Conservation (phyloP, 2,888 invertebrate species). For the Campopleginae sp. region DNA sequence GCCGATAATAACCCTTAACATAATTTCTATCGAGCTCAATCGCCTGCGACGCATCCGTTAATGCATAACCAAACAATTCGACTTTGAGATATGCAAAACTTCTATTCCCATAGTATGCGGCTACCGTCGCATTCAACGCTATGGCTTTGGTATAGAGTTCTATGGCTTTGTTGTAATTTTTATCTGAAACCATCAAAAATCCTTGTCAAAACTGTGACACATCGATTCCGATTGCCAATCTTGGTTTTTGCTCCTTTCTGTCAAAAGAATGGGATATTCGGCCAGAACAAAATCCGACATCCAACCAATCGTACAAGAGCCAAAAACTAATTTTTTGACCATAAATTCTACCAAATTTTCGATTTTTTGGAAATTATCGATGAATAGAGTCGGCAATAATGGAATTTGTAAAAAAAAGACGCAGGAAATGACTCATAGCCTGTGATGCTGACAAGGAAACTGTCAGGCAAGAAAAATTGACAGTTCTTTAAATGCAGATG, state of each 20-base stretch:
- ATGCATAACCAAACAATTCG: slow-evolving; percentile 97
- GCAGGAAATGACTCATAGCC: too few relatives aligned
- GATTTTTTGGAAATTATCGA: not conserved
- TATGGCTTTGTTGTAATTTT: slow-evolving; percentile 95
- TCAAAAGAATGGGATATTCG: not conserved
- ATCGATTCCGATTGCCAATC: not conserved
- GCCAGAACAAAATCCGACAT: not conserved
- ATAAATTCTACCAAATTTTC: not conserved
- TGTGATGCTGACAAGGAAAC: not conserved
- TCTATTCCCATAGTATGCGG: slow-evolving; percentile 97
- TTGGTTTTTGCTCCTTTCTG: not conserved
- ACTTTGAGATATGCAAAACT: slow-evolving; percentile 97
- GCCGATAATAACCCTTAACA: slow-evolving; percentile 98
- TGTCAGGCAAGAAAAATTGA: too few relatives aligned
- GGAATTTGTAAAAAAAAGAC: not conserved
- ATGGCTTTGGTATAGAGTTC: slow-evolving; percentile 95
- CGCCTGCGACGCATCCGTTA: slow-evolving; percentile 95
- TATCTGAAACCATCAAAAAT: slow-evolving; percentile 87
- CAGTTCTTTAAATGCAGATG: too few relatives aligned
- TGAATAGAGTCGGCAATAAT: not conserved
- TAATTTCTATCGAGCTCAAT: slow-evolving; percentile 95
- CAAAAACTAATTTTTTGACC: not conserved
- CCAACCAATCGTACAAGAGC: too few relatives aligned
- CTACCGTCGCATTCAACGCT: slow-evolving; percentile 91
- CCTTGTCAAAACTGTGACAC: not conserved